These are phyloP conservation scores for Arctia plantaginis DNA, from an alignment of 2,888 invertebrate genomes.

Conservation along the genomic window DNA sequence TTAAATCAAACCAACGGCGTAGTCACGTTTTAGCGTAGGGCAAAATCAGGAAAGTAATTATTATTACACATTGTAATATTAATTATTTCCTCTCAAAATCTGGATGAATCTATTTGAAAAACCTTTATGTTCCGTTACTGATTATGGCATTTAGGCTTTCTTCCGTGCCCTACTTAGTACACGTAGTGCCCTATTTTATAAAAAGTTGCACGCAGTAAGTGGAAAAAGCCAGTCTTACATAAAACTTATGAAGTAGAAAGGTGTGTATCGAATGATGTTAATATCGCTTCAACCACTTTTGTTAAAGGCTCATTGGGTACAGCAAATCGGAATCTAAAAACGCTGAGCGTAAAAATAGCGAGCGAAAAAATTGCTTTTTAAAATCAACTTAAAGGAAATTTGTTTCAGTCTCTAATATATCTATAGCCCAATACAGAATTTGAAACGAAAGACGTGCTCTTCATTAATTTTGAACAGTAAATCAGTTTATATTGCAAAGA, in stretches of 20 bases:
- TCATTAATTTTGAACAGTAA: neutral
- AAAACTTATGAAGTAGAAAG: neutral
- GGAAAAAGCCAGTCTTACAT: neutral
- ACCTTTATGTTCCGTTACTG: neutral
- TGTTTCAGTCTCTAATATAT: neutral
- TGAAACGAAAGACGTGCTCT: neutral
- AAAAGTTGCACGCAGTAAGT: no score
- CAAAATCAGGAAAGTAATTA: no score
- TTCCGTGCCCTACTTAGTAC: no score
- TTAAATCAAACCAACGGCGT: no score
- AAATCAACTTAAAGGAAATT: neutral
- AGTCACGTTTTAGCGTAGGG: no score
- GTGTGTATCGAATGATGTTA: neutral
- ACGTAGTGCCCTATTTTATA: neutral
- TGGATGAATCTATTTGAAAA: neutral
- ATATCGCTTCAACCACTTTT: neutral
- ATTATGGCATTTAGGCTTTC: neutral
- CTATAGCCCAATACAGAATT: neutral
- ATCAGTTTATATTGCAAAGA: neutral
- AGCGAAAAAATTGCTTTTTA: neutral
- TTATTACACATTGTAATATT: no score
- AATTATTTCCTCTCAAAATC: no score
- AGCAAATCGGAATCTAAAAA: neutral
- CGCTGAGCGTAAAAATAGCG: neutral
- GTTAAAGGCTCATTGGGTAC: neutral